Evolutionary conservation across 2,888 invertebrate species (phyloP).

Genomic region (Oscheius sp.): DNA sequence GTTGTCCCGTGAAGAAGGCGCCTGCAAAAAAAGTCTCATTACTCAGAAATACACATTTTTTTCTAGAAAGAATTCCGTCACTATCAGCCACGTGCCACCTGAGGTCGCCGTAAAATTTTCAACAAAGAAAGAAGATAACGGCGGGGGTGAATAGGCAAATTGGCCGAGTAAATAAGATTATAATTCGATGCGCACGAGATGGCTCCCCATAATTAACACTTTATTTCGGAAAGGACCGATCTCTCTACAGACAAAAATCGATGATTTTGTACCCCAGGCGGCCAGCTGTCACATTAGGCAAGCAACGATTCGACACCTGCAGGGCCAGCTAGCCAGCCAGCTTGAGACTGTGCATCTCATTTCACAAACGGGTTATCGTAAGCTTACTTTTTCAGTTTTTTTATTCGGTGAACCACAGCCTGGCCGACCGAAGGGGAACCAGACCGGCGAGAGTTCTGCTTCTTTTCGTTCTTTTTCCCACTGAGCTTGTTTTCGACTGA

Average conservation of each 20-base stretch:
- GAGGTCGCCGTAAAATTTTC: too few relatives aligned
- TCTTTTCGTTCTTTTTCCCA: slow-evolving; percentile 49
- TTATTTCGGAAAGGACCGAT: too few relatives aligned
- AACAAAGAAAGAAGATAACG: too few relatives aligned
- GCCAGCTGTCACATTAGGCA: slow-evolving; percentile 29
- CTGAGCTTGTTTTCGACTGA: slow-evolving; percentile 42
- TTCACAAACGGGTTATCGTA: slow-evolving; percentile 10
- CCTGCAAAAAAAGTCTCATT: neutral
- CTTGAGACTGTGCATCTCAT: slow-evolving; percentile 15
- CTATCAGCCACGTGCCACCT: too few relatives aligned
- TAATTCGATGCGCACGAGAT: too few relatives aligned
- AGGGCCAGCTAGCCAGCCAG: neutral
- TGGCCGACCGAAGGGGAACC: slow-evolving; percentile 36
- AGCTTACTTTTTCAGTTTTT: neutral
- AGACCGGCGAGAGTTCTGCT: slow-evolving; percentile 10
- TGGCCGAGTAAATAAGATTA: too few relatives aligned
- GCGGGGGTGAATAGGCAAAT: too few relatives aligned
- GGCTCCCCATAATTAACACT: too few relatives aligned
- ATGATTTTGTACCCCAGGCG: too few relatives aligned
- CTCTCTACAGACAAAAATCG: too few relatives aligned
- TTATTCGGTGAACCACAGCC: slow-evolving; percentile 32
- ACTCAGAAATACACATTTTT: too few relatives aligned
- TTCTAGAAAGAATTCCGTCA: too few relatives aligned
- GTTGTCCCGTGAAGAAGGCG: neutral
- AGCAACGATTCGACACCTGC: slow-evolving; percentile 23